These are phyloP conservation scores for Euura lappo DNA, from an alignment of 1,140 invertebrate species.

Conservation along the genomic window DNA sequence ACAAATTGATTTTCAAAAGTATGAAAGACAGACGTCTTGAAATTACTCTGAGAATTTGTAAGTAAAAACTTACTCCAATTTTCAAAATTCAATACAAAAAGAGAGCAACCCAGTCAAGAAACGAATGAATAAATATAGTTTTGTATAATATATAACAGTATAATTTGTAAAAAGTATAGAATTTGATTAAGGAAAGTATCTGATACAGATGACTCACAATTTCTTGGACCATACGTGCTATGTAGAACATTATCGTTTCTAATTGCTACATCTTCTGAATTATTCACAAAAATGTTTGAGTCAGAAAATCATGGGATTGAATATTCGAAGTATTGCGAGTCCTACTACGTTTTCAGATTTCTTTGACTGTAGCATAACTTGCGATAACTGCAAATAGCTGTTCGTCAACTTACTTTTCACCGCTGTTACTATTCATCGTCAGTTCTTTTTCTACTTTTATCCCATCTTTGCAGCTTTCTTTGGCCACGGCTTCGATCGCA, in stretches of 20 bases:
- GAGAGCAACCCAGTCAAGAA: too few relatives aligned
- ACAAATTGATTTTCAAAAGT: too few relatives aligned
- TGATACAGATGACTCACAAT: neutral
- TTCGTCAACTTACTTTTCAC: neutral
- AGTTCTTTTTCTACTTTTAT: slow-evolving; percentile 19
- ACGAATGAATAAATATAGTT: neutral
- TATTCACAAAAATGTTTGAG: neutral
- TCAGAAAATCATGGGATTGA: neutral
- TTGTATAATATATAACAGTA: neutral
- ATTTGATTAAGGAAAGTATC: neutral
- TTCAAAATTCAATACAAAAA: neutral
- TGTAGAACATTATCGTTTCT: neutral
- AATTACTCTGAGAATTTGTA: neutral
- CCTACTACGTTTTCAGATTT: neutral
- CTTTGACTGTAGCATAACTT: neutral
- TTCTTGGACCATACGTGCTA: neutral
- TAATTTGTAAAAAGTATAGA: neutral
- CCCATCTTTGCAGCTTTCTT: slow-evolving; percentile 20
- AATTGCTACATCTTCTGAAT: neutral
- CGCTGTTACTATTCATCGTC: neutral
- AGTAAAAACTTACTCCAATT: neutral
- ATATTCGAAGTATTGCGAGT: neutral
- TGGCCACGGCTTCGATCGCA: slow-evolving; percentile 20
- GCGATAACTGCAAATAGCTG: neutral
- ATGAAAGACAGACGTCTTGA: too few relatives aligned